Percentiles rank a stretch among this genome's conserved stretches.
These are phyloP conservation scores for Microplitis demolitor DNA, from an alignment of 1,140 invertebrate genomes.

Conservation along the genomic window DNA sequence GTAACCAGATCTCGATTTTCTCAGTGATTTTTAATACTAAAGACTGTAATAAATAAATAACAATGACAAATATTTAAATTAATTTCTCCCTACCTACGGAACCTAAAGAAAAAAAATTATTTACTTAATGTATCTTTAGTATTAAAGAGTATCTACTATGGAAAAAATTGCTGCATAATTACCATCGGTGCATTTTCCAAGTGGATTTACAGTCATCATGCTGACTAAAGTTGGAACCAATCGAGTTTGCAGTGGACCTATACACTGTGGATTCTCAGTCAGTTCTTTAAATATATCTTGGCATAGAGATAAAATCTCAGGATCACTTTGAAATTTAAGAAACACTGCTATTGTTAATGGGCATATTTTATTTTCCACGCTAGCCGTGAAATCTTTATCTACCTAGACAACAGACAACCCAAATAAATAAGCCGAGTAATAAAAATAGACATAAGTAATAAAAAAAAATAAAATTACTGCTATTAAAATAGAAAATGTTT, in stretches of 20 bases:
- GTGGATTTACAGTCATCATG: constrained; percentile 62
- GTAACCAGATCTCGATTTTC: no score
- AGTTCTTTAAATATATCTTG: constrained; percentile 74
- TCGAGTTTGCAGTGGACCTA: constrained; percentile 68
- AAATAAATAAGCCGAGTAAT: constrained; percentile 13
- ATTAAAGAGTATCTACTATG: neutral
- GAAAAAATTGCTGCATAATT: constrained; percentile 16
- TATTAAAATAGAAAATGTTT: constrained; percentile 71
- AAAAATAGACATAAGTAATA: neutral
- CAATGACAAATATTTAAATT: no score
- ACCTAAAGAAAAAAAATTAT: constrained; percentile 4
- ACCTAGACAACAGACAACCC: constrained; percentile 56
- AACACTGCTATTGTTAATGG: constrained; percentile 76
- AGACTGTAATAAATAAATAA: no score
- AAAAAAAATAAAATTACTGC: constrained; percentile 58
- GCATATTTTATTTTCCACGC: constrained; percentile 70
- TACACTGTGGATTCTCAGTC: constrained; percentile 68
- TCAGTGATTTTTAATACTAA: no score
- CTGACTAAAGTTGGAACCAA: constrained; percentile 75
- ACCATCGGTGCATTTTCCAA: constrained; percentile 55
- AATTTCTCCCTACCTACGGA: no score
- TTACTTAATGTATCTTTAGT: no score
- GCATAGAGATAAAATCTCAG: constrained; percentile 67
- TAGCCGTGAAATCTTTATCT: constrained; percentile 72
- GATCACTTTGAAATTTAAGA: constrained; percentile 72